Base-by-base conservation (phyloP, 2,888 invertebrate genomes). In the Xylota sylvarum region DNA sequence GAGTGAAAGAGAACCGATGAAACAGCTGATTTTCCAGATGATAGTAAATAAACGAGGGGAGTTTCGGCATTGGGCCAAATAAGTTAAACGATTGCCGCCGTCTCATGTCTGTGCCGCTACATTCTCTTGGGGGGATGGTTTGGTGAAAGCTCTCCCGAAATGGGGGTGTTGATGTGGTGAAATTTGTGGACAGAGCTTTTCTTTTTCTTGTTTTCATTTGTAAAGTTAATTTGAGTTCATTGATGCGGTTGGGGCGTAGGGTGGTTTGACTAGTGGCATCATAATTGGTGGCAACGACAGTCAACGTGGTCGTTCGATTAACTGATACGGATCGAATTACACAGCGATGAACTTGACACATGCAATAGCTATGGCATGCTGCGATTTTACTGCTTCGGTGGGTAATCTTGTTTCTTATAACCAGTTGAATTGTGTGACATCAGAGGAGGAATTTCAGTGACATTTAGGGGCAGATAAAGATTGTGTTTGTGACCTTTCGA, bases 41-140 rank as follows among this genome's bases (percentile, higher is more conserved):
- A 73, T 82, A 60, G 82, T 86, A 86, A 86, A 86, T 78, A 82
- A 72, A 77, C 43, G 82, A 37, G 86, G 86, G 78, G 86, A 62
- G 48, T 81, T 76, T 52, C 60, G 40, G 72, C 7, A 81, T 65
- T 79, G 64, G 80, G 80, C 84, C 74, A 85, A 64, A 37, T 73
- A 37, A 40, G 55, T 55, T 69, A 58, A 60, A 32, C 30, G 19
- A 35, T n/a, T 43, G 65, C 27, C 17, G 50, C 5, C 32, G 50
- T 10, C 23, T 55, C 30, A 32, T n/a, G n/a, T n/a, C 4, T 7
- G 32, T 35, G 37, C 37, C 37, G 37, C 37, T 37, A 10, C 7
- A 32, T 37, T 1, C 7, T 37, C 37, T 35, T 40, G 46, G 56
- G 46, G 35, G 23, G 37, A 14, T 77, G 27, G 46, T 46, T 60